phyloP scores from a whole-genome alignment of 2,113 vertebrate species.

The Carassius auratus region DNA sequence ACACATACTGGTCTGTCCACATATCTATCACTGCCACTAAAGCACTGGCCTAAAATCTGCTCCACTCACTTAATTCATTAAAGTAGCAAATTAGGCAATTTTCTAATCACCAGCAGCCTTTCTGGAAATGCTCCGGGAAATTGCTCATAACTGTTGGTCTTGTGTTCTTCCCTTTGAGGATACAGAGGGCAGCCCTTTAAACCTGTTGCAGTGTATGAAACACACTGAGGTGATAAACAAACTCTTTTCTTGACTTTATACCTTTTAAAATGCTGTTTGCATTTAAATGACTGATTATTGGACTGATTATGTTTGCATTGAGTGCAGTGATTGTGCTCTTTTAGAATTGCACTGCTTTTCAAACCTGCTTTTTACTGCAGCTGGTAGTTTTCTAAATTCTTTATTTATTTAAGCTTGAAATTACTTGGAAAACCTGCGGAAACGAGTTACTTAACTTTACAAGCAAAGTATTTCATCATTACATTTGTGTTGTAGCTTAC shows the following conservation, averaged over 20 bases:
- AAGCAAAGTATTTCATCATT: background rate
- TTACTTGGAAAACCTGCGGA: background rate
- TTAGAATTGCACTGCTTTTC: background rate
- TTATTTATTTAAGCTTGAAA: background rate
- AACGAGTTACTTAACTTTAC: background rate
- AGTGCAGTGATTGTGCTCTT: background rate
- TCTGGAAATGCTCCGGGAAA: conserved; percentile 30
- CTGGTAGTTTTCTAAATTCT: background rate
- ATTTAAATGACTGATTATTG: background rate
- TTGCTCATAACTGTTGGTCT: conserved; percentile 25
- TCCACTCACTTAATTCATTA: conserved; percentile 44
- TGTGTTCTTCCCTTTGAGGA: conserved; percentile 5
- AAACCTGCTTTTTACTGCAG: background rate
- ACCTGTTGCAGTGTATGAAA: background rate
- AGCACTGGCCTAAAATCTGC: conserved; percentile 26
- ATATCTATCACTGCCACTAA: conserved; percentile 36
- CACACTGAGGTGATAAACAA: background rate
- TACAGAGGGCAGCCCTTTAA: background rate
- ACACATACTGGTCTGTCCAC: background rate
- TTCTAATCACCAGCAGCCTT: conserved; percentile 40
- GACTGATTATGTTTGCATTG: background rate
- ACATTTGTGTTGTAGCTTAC: background rate
- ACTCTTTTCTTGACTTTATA: conserved; percentile 16
- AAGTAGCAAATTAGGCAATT: conserved; percentile 34
- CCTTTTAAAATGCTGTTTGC: background rate